These are phyloP conservation scores for Tragulus kanchil DNA, from an alignment of 2,113 vertebrate genomes.

Conservation along the genomic window DNA sequence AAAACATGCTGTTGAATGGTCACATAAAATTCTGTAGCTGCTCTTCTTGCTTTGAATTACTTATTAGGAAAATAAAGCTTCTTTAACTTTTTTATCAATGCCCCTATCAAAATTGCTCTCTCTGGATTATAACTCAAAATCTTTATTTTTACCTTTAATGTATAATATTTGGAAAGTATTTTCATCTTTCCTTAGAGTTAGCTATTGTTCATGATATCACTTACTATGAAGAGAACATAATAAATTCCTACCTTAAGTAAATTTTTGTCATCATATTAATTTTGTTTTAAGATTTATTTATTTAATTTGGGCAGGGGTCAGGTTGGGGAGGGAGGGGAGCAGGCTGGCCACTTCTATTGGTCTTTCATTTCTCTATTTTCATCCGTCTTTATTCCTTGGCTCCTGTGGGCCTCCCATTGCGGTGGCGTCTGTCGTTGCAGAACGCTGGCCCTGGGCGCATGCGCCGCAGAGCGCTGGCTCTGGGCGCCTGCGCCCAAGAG, in stretches of 20 bases:
- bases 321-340: too few species aligned
- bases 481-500: too few species aligned
- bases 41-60: neutral
- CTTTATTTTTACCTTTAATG: conserved; percentile 35
- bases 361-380: too few species aligned
- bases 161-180: conserved; percentile 6
- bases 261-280: too few species aligned
- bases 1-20: neutral
- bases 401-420: too few species aligned
- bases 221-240: neutral
- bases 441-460: too few species aligned
- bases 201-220: neutral
- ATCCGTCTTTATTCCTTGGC: too few species aligned
- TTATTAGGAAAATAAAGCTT: neutral
- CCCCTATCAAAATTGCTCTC: conserved; percentile 3
- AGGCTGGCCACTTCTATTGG: too few species aligned
- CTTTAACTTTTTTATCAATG: neutral
- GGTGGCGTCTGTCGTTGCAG: too few species aligned
- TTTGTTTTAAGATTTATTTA: too few species aligned
- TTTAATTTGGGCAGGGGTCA: too few species aligned
- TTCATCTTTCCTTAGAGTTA: neutral
- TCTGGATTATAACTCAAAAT: neutral
- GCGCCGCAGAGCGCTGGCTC: too few species aligned
- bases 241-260: neutral
- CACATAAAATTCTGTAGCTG: neutral